phyloP scores from a whole-genome alignment of 2,113 vertebrate species.

The Nematolebias whitei region DNA sequence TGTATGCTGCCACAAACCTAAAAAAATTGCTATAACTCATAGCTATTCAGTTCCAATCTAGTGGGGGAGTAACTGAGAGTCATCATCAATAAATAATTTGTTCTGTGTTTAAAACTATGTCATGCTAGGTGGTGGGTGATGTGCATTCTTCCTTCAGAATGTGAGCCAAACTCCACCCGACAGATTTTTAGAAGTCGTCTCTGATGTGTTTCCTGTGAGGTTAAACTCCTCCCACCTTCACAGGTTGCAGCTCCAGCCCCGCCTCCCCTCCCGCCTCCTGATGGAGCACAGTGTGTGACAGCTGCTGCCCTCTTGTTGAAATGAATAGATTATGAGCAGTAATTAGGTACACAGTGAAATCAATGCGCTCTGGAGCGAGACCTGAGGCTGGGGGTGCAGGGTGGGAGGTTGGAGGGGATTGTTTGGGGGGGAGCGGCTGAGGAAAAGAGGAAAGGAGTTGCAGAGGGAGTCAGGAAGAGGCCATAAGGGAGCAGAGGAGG shows the following conservation, averaged over 20 bases:
- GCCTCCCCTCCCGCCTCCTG: conserved; percentile 54
- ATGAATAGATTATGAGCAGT: conserved; percentile 99
- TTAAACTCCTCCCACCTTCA: conserved; percentile 40
- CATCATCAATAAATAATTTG: too few species aligned
- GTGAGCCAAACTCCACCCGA: conserved; percentile 24
- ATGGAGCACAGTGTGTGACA: conserved; percentile 84
- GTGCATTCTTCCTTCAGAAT: too few species aligned
- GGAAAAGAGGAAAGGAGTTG: conserved; percentile 35
- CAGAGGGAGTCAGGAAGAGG: conserved; percentile 54
- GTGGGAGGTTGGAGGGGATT: conserved; percentile 17
- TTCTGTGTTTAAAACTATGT: too few species aligned
- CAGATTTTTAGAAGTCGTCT: conserved; percentile 11
- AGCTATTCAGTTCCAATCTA: too few species aligned
- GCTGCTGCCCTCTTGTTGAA: conserved; percentile 96
- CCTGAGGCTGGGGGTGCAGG: conserved; percentile 85
- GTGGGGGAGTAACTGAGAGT: too few species aligned
- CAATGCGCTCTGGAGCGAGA: conserved; percentile 96
- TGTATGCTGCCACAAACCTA: too few species aligned
- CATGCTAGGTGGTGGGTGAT: too few species aligned
- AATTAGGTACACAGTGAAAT: conserved; percentile 99
- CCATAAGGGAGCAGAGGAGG: conserved; percentile 20
- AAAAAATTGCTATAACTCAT: too few species aligned
- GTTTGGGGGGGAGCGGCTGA: conserved; percentile 7
- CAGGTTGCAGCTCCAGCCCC: conserved; percentile 29
- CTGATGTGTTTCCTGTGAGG: conserved; percentile 21